Evolutionary conservation across 2,113 vertebrate genomes (phyloP), one percentile per base, ranked within the genome.

Genomic region (Platysteira castanea): DNA sequence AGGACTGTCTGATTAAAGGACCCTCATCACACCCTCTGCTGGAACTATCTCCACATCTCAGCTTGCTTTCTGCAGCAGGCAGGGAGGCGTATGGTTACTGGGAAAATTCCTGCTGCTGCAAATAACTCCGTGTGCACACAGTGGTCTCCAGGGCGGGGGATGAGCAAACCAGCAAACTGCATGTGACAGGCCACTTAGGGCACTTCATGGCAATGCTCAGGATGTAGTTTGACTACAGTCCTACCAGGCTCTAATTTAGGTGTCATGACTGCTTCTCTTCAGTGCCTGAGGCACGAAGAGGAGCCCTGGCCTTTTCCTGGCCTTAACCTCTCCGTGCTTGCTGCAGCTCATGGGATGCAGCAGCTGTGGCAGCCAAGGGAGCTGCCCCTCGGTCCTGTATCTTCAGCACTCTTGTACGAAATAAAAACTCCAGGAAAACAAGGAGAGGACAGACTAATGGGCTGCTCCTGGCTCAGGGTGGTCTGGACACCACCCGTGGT

Each of bases 121-220:
- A 71, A 84, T 27, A 80, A 49, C 41, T 86, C 47, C 15, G 24
- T 14, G 82, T 19, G 44, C 68, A 64, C 79, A 63, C 39, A 5
- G 24, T 12, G 12, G 6, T 26, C 92, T 63, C 42, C 64, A 23
- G 83, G 92, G 93, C 76, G 89, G 80, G 68, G 60, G 71, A 71
- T 39, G 44, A 86, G n/a, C 71, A 70, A 68, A 90, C 3, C 65
- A 74, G 82, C 74, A 87, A 93, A 96, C 63, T 35, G 67, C 63
- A 52, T 61, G 63, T 49, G 90, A 89, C 95, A 71, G 52, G 70
- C 78, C 83, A 74, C 96, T 93, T 83, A 88, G 84, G 74, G 88
- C 71, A 10, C 74, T 93, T 83, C 92, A 64, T 39, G 28, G 92
- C 6, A 0, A 21, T 17, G 68, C 90, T 92, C 74, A 68, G 79